Evolutionary conservation across 2,888 invertebrate genomes (phyloP).

Genomic region (Lapara coniferarum): DNA sequence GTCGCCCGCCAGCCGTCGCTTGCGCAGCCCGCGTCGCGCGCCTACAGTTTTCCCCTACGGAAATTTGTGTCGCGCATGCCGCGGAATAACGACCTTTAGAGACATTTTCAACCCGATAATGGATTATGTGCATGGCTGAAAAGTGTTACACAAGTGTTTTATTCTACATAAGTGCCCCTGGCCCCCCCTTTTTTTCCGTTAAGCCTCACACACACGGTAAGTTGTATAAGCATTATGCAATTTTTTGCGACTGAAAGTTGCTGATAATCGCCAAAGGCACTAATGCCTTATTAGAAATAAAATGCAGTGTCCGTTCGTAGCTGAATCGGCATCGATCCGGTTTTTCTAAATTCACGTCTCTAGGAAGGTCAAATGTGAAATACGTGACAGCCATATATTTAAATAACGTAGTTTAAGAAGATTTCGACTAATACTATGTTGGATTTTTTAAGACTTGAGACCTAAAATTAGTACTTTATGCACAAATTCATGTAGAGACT

Average conservation of each 20-base stretch:
- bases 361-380: slow-evolving; percentile 47
- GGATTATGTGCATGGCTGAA: slow-evolving; percentile 79
- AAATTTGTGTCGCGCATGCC: slow-evolving; percentile 79
- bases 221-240: slow-evolving; percentile 54
- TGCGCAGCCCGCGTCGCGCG: slow-evolving; percentile 73
- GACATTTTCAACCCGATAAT: slow-evolving; percentile 49
- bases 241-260: slow-evolving; percentile 59
- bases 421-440: neutral
- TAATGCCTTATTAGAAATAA: slow-evolving; percentile 54
- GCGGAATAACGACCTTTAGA: slow-evolving; percentile 33
- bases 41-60: slow-evolving; percentile 73
- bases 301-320: slow-evolving; percentile 30
- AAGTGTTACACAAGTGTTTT: slow-evolving; percentile 69
- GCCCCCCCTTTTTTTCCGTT: slow-evolving; percentile 58
- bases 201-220: slow-evolving; percentile 49
- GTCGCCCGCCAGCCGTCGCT: slow-evolving; percentile 71
- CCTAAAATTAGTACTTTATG: neutral
- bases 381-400: slow-evolving; percentile 22
- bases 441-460: neutral
- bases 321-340: slow-evolving; percentile 41
- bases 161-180: slow-evolving; percentile 67
- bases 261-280: slow-evolving; percentile 52
- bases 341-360: slow-evolving; percentile 41
- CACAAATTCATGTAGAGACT: neutral
- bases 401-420: slow-evolving; percentile 10